A percentile compares a stretch with the other conserved stretches of the same genome.
Evolutionary conservation across 2,888 invertebrate species (phyloP).

Genomic region (Meiosimyza platycephala): DNA sequence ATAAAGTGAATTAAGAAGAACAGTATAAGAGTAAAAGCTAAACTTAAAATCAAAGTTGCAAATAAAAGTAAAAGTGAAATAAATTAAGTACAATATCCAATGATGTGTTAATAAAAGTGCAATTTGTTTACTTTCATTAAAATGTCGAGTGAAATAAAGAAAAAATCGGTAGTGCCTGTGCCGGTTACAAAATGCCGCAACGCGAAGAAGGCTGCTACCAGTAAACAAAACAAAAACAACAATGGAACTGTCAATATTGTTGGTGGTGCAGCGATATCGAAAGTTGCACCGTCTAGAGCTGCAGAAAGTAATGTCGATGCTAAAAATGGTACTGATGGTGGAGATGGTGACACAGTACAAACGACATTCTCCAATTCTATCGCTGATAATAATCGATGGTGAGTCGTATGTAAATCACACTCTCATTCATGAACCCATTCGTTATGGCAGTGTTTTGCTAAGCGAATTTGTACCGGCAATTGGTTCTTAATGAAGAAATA

Average conservation of each 20-base stretch:
- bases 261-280: background rate
- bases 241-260: background rate
- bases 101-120: no score
- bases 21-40: background rate
- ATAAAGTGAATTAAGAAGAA: background rate
- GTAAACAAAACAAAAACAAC: background rate
- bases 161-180: no score
- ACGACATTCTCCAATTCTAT: background rate
- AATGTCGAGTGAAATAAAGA: no score
- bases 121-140: no score
- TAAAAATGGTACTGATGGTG: background rate
- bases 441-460: no score
- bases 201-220: background rate
- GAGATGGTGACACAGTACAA: background rate
- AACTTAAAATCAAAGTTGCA: background rate
- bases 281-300: background rate
- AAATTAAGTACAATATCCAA: no score
- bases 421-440: no score
- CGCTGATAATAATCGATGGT: background rate
- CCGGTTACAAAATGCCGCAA: no score
- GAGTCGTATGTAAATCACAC: background rate
- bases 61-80: background rate
- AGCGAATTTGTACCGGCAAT: no score
- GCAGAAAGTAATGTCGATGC: background rate
- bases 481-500: no score